phyloP scores from a whole-genome alignment of 2,113 vertebrate species.

The Ailuropoda melanoleuca region DNA sequence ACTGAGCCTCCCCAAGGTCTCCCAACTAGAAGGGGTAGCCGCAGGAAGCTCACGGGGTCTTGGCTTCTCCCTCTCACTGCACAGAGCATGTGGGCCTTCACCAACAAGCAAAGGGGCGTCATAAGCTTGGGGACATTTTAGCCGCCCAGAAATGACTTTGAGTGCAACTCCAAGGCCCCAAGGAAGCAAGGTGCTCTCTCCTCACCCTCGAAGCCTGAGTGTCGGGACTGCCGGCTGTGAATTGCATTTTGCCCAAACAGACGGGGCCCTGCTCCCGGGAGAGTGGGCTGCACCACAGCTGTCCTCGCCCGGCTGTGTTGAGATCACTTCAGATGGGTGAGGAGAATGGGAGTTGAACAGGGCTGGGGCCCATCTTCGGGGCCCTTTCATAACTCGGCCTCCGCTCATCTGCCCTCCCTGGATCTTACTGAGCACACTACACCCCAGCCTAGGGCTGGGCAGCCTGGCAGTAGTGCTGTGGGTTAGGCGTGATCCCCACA shows the following conservation, averaged over 20 bases:
- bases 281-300: rapidly evolving
- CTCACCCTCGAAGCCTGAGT: not conserved
- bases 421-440: not conserved
- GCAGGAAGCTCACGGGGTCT: not conserved
- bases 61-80: not conserved
- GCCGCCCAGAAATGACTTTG: not conserved
- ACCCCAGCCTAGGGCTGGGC: not conserved
- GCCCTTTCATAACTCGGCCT: not conserved
- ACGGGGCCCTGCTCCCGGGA: not conserved
- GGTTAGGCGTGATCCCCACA: not conserved
- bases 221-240: not conserved
- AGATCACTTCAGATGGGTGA: not conserved
- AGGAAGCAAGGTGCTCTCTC: not conserved
- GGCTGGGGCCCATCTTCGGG: not conserved
- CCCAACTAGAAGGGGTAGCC: not conserved
- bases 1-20: not conserved
- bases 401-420: no score
- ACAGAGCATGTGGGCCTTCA: not conserved
- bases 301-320: not conserved
- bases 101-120: not conserved
- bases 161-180: not conserved
- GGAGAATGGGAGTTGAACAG: not conserved
- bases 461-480: not conserved
- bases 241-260: not conserved
- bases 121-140: not conserved